phyloP scores from a whole-genome alignment of 2,797 vertebrate genomes.

The Ctenopoma multispine region DNA sequence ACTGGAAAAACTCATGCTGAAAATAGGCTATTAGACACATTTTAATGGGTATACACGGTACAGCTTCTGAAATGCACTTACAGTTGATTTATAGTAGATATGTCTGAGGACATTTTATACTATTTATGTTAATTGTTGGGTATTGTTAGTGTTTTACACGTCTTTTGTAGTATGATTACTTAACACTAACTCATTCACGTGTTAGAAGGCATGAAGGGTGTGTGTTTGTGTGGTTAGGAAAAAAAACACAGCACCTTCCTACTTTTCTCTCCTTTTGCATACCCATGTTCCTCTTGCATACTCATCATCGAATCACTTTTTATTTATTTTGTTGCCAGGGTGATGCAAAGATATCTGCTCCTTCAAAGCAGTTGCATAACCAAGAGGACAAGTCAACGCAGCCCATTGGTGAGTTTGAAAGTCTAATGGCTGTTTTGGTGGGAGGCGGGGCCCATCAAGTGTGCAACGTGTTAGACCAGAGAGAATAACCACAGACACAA shows the following conservation, averaged over 20 bases:
- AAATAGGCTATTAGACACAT: not conserved
- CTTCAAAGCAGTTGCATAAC: conserved; percentile 73
- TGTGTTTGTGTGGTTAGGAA: conserved; percentile 9
- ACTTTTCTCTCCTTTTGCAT: conserved; percentile 11
- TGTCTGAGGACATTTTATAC: not conserved
- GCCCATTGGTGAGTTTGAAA: conserved; percentile 90
- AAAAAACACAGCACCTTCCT: conserved; percentile 8
- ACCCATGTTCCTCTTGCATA: conserved; percentile 45
- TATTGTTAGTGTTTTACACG: not conserved
- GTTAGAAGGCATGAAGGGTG: not conserved
- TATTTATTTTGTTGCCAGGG: conserved; percentile 83
- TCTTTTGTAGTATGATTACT: not conserved
- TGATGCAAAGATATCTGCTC: conserved; percentile 79
- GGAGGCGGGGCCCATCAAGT: conserved; percentile 25
- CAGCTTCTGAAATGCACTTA: not conserved
- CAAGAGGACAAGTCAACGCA: conserved; percentile 79
- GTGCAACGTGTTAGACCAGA: conserved; percentile 29
- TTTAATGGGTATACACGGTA: not conserved
- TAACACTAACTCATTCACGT: conserved; percentile 26
- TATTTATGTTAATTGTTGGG: not conserved
- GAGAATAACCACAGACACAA: conserved; percentile 34
- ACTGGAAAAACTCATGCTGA: not conserved
- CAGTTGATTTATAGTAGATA: not conserved
- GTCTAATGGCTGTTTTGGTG: not conserved
- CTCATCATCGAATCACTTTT: conserved; percentile 51